Conservation (phyloP, 2,797 vertebrate species). For the Dendrocincla tyrannina region DNA sequence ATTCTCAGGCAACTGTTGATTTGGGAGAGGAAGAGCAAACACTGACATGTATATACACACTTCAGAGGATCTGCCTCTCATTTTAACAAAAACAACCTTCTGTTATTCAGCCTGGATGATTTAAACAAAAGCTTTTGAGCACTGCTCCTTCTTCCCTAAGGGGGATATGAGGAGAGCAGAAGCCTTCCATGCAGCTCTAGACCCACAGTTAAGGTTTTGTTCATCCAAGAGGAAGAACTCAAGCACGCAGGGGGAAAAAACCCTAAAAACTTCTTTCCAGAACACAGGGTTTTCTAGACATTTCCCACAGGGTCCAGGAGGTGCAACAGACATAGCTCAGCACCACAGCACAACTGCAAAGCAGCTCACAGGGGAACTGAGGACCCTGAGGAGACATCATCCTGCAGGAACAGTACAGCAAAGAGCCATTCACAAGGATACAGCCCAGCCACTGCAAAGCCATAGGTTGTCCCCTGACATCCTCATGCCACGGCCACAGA, state of each 20-base stretch:
- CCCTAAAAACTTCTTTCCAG: not conserved
- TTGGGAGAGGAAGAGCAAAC: conserved; percentile 21
- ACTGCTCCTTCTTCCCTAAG: not conserved
- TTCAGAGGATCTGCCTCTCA: not conserved
- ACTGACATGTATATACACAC: not conserved
- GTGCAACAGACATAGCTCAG: not conserved
- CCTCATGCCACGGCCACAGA: not conserved
- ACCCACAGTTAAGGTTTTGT: not conserved
- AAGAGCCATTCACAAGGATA: not conserved
- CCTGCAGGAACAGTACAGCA: not conserved
- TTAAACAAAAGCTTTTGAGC: not conserved
- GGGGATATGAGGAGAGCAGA: not conserved
- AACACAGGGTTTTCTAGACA: not conserved
- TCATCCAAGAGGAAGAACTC: not conserved
- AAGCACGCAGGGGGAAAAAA: not conserved
- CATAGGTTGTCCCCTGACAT: not conserved
- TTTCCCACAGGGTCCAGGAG: not conserved
- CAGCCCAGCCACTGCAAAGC: not conserved
- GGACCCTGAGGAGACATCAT: not conserved
- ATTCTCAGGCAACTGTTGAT: not conserved
- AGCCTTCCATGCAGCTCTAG: not conserved
- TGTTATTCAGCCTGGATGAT: not conserved
- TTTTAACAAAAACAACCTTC: not conserved
- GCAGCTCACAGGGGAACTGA: not conserved
- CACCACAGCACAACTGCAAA: not conserved